Evolutionary conservation across 1,140 invertebrate species (phyloP).

Genomic region (Nephila pilipes): DNA sequence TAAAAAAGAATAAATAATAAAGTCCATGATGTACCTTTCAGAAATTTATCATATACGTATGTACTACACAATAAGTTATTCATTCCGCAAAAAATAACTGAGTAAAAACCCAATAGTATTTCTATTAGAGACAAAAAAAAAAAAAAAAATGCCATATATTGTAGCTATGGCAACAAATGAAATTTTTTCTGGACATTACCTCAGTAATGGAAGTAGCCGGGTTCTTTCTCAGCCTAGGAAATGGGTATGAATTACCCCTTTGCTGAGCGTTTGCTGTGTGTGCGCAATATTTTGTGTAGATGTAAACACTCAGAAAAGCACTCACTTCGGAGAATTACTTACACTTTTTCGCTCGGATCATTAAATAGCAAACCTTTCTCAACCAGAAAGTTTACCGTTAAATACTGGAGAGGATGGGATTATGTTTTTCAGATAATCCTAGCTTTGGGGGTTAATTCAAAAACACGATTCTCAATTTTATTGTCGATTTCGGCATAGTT

Average conservation of each 20-base stretch:
- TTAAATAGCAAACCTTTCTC: background rate
- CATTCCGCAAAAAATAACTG: no score
- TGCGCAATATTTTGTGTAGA: background rate
- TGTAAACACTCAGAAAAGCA: background rate
- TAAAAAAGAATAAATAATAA: no score
- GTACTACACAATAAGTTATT: no score
- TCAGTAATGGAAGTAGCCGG: background rate
- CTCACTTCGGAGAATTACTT: background rate
- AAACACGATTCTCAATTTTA: background rate
- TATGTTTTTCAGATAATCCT: background rate
- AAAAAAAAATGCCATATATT: background rate
- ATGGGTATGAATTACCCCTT: background rate
- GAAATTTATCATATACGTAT: no score
- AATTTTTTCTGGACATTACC: background rate
- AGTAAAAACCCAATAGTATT: no score
- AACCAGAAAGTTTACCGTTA: background rate
- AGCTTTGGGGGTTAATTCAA: background rate
- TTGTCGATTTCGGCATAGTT: background rate
- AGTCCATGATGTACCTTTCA: no score
- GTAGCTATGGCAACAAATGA: background rate
- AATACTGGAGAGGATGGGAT: background rate
- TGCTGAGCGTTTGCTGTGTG: no score
- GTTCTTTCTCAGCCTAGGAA: background rate
- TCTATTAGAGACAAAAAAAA: no score
- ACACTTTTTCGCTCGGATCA: background rate